Evolutionary conservation across 2,888 invertebrate species (phyloP), one percentile per base, ranked within the genome.

Genomic region (Latrodectus elegans): DNA sequence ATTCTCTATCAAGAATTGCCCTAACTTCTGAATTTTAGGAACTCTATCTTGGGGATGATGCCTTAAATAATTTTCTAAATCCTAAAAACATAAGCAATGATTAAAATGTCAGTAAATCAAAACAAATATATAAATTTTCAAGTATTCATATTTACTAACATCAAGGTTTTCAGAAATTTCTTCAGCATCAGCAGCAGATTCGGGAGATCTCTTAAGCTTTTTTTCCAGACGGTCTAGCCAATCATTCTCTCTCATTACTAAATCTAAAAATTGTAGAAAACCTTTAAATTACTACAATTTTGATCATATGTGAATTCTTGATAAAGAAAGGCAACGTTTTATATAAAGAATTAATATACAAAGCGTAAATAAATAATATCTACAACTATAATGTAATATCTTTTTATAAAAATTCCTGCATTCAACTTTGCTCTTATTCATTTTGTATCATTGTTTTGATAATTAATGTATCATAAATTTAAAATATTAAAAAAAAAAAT

Each of bases 91-190:
- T 8, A 12, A 22, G 51, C 51, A 3, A 22, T 17, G 73, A 60
- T 73, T 51, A 60, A 68, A 65, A 60, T 26, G 26, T n/a, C 64
- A 64, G 55, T 52, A 26, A 65, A 65, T 55, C 14, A 22, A 60
- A 10, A 72, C 11, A 15, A n/a, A 12, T 51, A 67, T 26, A 78
- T 12, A 67, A n/a, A 67, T 68, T 77, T 52, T 70, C 26, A 3
- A 4, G 14, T 53, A 74, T n/a, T 51, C 0, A 68, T 15, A 60
- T 4, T n/a, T 71, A 93, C 94, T 94, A 92, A 96, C 96, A 92
- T 97, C 97, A 68, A 97, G 94, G 91, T 97, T 96, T 92, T 97
- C 97, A 60, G 96, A 96, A 90, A 97, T 95, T 93, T 97, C 97
- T 93, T 98, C 97, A 2, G 97, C 97, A 93, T 98, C 98, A 55